Conservation (phyloP, 2,113 vertebrate species). For the Axis porcinus region DNA sequence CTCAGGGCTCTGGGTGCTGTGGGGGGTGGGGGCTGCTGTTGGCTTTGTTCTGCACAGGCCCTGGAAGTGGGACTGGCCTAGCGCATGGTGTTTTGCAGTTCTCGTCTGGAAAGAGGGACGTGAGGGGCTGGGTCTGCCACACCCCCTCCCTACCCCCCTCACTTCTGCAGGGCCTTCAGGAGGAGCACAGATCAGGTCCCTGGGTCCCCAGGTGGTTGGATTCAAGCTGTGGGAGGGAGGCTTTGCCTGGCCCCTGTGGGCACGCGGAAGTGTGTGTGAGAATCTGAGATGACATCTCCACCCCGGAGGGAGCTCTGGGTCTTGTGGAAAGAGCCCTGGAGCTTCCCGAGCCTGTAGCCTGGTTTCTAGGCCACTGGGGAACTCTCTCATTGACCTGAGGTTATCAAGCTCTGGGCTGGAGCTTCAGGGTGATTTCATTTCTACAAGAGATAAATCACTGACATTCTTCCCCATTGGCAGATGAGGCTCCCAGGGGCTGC, state of each 20-base stretch:
- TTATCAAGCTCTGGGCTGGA: no score
- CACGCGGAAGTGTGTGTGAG: not conserved
- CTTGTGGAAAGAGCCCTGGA: not conserved
- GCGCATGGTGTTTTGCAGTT: not conserved
- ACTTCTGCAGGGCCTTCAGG: not conserved
- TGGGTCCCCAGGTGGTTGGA: not conserved
- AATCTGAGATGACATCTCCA: not conserved
- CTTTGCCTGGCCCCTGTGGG: not conserved
- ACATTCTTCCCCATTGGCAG: not conserved
- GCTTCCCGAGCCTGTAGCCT: not conserved
- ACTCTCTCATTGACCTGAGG: not conserved
- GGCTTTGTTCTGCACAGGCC: not conserved
- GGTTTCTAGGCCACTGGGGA: not conserved
- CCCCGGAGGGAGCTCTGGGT: not conserved
- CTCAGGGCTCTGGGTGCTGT: not conserved
- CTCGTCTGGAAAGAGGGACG: not conserved
- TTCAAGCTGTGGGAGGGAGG: not conserved
- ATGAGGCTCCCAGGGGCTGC: not conserved
- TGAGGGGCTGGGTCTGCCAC: not conserved
- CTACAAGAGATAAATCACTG: not conserved
- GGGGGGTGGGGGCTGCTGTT: not conserved
- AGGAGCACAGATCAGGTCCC: not conserved
- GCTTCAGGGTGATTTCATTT: not conserved
- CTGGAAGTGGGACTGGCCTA: not conserved
- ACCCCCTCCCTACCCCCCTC: fast-evolving